Evolutionary conservation across 2,113 vertebrate genomes (phyloP), one percentile per base, ranked within the genome.

Genomic region (Lanius ludovicianus): DNA sequence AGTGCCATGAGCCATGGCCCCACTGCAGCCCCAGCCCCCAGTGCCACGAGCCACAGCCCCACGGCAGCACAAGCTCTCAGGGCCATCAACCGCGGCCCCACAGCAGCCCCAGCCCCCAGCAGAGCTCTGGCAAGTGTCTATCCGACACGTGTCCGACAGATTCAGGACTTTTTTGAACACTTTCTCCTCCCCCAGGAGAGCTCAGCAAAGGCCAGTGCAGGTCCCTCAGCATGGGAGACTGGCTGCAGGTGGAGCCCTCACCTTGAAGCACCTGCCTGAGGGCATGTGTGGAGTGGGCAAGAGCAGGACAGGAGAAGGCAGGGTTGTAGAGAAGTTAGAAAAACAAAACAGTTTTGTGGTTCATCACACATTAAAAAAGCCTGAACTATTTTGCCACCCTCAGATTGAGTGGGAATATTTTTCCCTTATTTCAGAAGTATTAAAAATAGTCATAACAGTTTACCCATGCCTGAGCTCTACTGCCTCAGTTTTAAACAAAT

Each of bases 371-470:
- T 79, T 81, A 79, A 97, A 75, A 74, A 93, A 86, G 68, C 16
- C 82, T 84, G 60, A 93, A 78, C 79, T 95, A 73, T 92, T 95
- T 84, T 90, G 73, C 85, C 76, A 95, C 86, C 83, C 83, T 94
- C 83, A 33, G 79, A 93, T 0, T 94, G 90, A 86, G 90, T 90
- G 90, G 96, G 88, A 93, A 81, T 86, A 77, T 55, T 90, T 90
- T 85, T 81, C 76, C 74, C 87, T 63, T 80, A 55, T 75, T 94
- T 75, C 60, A 84, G 73, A 30, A 37, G 82, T 90, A 90, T 81
- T 90, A 96, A 97, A 97, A 96, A 95, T 87, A 95, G 94, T 68
- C 70, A 80, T 90, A 76, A 71, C 71, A 92, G 90, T 44, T 86
- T 74, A 81, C 50, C 59, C 69, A 27, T 55, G 78, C 74, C 74